Evolutionary conservation across 2,113 vertebrate species (phyloP).

Genomic region (Pluvialis apricaria): DNA sequence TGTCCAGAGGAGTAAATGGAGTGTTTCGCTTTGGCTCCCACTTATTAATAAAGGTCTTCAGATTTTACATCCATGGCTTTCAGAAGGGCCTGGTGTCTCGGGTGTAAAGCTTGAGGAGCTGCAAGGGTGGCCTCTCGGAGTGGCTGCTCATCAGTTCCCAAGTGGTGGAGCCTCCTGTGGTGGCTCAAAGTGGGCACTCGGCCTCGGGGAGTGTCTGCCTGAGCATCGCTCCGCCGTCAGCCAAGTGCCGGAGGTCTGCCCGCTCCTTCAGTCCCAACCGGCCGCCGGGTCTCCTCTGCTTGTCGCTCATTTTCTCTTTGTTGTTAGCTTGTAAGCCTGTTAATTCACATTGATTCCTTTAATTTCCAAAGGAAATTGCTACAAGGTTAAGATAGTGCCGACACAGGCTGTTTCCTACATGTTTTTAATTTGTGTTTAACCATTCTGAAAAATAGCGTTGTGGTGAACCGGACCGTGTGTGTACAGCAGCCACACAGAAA

Average conservation of each 20-base stretch:
- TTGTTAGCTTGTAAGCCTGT: not conserved
- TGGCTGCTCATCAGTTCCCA: not conserved
- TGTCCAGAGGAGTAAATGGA: not conserved
- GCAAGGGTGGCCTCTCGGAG: not conserved
- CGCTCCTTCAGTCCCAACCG: not conserved
- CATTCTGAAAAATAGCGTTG: not conserved
- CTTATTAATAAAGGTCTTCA: not conserved
- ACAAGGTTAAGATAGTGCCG: not conserved
- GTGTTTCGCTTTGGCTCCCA: not conserved
- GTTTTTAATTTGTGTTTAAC: not conserved
- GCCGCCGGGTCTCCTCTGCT: accelerated
- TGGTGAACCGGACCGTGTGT: not conserved
- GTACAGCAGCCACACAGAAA: not conserved
- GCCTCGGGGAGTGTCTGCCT: accelerated
- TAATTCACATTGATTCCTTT: not conserved
- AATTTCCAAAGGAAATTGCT: constrained; percentile 11
- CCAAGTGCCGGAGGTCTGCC: not conserved
- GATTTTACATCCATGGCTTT: not conserved
- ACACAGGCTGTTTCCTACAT: not conserved
- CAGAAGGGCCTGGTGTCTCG: not conserved
- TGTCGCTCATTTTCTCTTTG: not conserved
- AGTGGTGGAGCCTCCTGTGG: not conserved
- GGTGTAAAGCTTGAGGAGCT: not conserved
- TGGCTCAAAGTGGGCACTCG: not conserved
- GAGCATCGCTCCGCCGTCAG: not conserved